These are phyloP conservation scores for Peromyscus aztecus DNA, from an alignment of 2,797 vertebrate species.

Conservation along the genomic window DNA sequence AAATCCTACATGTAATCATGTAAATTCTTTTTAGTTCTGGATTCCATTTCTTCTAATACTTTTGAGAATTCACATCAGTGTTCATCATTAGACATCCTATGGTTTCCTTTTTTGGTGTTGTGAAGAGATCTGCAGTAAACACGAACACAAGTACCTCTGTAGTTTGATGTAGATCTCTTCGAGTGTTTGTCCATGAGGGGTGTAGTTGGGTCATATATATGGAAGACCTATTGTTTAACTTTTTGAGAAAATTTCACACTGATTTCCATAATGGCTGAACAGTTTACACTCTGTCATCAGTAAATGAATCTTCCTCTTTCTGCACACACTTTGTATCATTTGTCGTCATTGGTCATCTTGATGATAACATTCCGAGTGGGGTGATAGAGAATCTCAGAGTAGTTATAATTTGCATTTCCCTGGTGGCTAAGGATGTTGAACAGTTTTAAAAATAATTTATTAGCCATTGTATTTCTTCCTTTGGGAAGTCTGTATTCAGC, in stretches of 20 bases:
- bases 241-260: too few relatives aligned
- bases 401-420: background rate
- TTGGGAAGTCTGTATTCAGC: background rate
- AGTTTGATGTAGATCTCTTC: background rate
- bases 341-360: background rate
- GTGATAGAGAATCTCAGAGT: background rate
- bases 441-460: background rate
- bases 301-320: background rate
- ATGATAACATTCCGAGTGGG: background rate
- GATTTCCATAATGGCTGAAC: background rate
- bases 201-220: background rate
- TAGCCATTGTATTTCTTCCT: background rate
- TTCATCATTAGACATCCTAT: background rate
- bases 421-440: too few relatives aligned
- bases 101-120: background rate
- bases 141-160: background rate
- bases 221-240: background rate
- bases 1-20: background rate
- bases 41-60: background rate
- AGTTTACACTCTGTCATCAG: background rate
- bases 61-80: background rate
- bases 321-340: background rate
- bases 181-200: background rate
- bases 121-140: background rate
- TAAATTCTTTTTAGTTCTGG: background rate